A percentile compares a stretch with the other conserved stretches of the same genome.
Evolutionary conservation across 2,113 vertebrate genomes (phyloP).

Genomic region (Riparia riparia): DNA sequence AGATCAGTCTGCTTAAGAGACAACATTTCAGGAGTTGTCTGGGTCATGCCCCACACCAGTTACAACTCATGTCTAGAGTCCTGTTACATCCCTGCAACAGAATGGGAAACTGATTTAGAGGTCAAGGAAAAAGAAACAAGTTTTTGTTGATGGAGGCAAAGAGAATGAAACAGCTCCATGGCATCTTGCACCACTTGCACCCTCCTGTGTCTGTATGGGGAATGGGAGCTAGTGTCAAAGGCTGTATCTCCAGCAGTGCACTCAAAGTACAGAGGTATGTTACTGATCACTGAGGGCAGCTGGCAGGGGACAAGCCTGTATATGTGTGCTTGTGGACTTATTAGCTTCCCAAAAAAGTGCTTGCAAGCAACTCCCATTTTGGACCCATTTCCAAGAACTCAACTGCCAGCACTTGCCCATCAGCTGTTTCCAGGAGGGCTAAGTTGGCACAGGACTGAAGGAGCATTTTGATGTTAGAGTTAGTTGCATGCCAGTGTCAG

Average conservation of each 20-base stretch:
- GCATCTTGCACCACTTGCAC: neutral
- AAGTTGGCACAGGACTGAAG: neutral
- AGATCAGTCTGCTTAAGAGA: neutral
- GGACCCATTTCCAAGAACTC: neutral
- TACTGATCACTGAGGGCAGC: neutral
- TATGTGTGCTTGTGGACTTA: neutral
- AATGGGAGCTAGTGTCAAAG: neutral
- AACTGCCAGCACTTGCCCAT: neutral
- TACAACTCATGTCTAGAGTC: neutral
- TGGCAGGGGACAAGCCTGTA: neutral
- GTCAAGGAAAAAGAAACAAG: neutral
- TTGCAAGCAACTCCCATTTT: neutral
- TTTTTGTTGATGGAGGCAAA: neutral
- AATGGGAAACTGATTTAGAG: neutral
- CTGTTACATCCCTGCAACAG: neutral
- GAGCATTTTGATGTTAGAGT: neutral
- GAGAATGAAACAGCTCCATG: neutral
- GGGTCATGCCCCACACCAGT: neutral
- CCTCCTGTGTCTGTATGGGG: neutral
- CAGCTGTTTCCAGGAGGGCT: neutral
- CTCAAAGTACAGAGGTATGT: accelerated
- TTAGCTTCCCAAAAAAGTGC: neutral
- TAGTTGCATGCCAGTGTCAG: neutral
- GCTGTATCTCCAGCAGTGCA: neutral
- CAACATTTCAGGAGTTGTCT: neutral